Percentiles rank a stretch among this genome's conserved stretches.
Evolutionary conservation across 2,888 invertebrate species (phyloP).

Genomic region (Coleophora flavipennella): DNA sequence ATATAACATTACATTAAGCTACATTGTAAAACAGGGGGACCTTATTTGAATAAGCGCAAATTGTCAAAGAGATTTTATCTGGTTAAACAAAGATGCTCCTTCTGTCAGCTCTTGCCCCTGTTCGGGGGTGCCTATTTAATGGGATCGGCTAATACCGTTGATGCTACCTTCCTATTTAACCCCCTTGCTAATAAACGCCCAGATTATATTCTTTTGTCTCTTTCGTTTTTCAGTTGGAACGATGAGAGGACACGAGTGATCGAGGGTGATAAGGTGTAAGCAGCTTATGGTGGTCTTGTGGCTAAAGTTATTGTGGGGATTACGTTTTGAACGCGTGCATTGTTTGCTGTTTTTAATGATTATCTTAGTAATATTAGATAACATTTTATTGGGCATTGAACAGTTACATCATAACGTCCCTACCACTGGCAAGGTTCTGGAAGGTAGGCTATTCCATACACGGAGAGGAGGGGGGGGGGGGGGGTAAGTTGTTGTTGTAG

Average conservation of each 20-base stretch:
- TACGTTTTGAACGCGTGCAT: neutral
- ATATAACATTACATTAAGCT: conserved; percentile 50
- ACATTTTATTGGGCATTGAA: neutral
- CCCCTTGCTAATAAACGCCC: conserved; percentile 52
- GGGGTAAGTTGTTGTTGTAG: too few species aligned
- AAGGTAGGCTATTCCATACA: too few species aligned
- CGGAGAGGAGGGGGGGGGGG: too few species aligned
- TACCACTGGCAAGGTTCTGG: too few species aligned
- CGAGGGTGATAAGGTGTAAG: conserved; percentile 25
- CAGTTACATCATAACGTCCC: too few species aligned
- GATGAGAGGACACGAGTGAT: conserved; percentile 17
- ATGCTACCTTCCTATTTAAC: conserved; percentile 58
- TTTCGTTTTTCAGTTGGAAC: conserved; percentile 11
- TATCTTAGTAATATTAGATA: neutral
- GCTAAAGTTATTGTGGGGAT: conserved; percentile 21
- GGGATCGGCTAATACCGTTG: conserved; percentile 66
- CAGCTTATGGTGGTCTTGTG: conserved; percentile 43
- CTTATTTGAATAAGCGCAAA: conserved; percentile 71
- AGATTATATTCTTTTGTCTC: conserved; percentile 25
- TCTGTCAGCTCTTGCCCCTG: conserved; percentile 63
- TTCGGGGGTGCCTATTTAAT: conserved; percentile 56
- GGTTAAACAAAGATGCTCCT: conserved; percentile 66
- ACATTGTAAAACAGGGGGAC: conserved; percentile 57
- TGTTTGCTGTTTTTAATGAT: neutral
- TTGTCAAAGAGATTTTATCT: conserved; percentile 73